phyloP scores from a whole-genome alignment of 2,888 invertebrate genomes.

The Galerucella pusilla region DNA sequence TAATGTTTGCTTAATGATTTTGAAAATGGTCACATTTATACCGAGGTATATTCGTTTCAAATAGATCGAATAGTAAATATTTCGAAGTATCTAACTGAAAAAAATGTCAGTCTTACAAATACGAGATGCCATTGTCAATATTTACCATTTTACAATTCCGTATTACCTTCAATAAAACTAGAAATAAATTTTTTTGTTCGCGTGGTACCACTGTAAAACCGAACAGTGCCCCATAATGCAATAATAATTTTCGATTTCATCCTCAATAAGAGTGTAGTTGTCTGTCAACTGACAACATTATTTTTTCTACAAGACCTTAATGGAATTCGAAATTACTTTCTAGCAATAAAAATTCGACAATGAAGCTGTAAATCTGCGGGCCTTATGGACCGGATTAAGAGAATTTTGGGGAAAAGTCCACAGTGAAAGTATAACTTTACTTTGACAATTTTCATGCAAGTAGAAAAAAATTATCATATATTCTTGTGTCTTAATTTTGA shows the following conservation, averaged over 20 bases:
- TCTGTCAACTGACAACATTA: slow-evolving; percentile 23
- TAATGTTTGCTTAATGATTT: too few relatives aligned
- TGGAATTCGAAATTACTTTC: slow-evolving; percentile 39
- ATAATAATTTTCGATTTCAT: slow-evolving; percentile 38
- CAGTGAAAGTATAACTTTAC: too few relatives aligned
- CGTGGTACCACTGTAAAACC: slow-evolving; percentile 44
- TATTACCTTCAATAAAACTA: slow-evolving; percentile 25
- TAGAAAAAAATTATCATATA: too few relatives aligned
- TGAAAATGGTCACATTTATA: too few relatives aligned
- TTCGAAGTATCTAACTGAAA: background rate
- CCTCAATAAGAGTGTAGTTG: slow-evolving; percentile 37
- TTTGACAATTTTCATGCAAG: too few relatives aligned
- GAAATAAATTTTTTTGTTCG: slow-evolving; percentile 39
- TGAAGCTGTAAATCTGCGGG: slow-evolving; percentile 35
- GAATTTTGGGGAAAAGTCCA: background rate
- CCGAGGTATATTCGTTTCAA: too few relatives aligned
- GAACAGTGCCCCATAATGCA: slow-evolving; percentile 34
- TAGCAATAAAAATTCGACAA: slow-evolving; percentile 37
- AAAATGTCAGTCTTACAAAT: background rate
- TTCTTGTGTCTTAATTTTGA: too few relatives aligned
- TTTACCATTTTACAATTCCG: background rate
- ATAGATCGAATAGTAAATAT: background rate
- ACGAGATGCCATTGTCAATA: background rate
- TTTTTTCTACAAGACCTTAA: slow-evolving; percentile 26
- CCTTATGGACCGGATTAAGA: background rate